These are phyloP conservation scores for Stichopus chloronotus DNA, from an alignment of 35 echinoderm and acorn worm genomes.

Conservation along the genomic window DNA sequence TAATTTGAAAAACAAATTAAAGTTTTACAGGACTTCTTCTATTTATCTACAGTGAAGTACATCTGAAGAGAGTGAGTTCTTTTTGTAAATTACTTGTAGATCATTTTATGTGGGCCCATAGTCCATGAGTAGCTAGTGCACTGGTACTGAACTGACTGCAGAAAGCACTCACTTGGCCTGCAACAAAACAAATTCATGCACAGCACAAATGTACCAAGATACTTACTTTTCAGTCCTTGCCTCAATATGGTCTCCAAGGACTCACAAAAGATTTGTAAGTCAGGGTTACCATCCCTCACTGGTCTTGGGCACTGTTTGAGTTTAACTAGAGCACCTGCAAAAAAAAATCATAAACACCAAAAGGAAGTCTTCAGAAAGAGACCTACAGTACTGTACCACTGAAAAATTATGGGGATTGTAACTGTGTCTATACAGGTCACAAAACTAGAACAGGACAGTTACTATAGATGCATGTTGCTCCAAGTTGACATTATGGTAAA, in stretches of 20 bases:
- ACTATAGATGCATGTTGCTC: too few species aligned
- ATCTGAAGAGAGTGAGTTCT: too few species aligned
- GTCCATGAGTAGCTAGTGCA: too few species aligned
- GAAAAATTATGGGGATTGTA: neutral
- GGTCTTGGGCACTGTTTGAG: constrained; percentile 66
- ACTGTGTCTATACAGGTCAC: neutral
- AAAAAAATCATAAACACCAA: constrained; percentile 14
- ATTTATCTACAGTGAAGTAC: too few species aligned
- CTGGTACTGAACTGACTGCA: too few species aligned
- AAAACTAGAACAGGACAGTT: too few species aligned
- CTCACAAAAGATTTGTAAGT: constrained; percentile 74
- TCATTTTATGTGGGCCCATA: too few species aligned
- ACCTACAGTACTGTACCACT: neutral
- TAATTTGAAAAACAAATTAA: too few species aligned
- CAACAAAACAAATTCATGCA: neutral
- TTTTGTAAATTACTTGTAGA: too few species aligned
- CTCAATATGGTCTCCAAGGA: constrained; percentile 82
- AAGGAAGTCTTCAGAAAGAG: neutral
- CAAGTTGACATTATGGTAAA: too few species aligned
- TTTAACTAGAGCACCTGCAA: constrained; percentile 70
- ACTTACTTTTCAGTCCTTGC: constrained; percentile 87
- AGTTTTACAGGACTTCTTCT: too few species aligned
- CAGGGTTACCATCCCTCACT: constrained; percentile 72
- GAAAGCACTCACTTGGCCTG: too few species aligned
- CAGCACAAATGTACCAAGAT: neutral